Base-by-base conservation (phyloP, 1,140 invertebrate genomes). In the Pseudomyrmex flavicornis region DNA sequence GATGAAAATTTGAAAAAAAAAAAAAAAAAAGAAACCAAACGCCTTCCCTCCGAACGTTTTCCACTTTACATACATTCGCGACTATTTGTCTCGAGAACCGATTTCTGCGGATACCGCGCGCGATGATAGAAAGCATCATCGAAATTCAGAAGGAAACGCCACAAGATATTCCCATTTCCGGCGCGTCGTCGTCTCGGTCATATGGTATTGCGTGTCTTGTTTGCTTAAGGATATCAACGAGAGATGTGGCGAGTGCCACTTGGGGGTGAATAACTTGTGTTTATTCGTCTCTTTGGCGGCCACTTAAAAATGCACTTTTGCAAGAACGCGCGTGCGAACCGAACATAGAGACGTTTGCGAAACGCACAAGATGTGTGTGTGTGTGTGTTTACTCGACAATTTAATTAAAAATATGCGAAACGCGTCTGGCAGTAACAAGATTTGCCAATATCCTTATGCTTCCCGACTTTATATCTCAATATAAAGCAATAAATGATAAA, bases 241-340 rank as follows among this genome's bases (percentile, higher is more conserved):
- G 83, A 88, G 85, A 76, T 91, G 89, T 75, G 87, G 74, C 88
- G 17, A 73, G 9, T 84, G 82, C 85, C 86, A 85, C 88, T 85
- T 89, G 80, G 91, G 35, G 91, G 89, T 93, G 91, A 92, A 93
- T 93, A 93, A 93, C 91, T 93, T 92, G 90, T 90, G 90, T 90
- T 92, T 91, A 92, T 85, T 83, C 91, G 85, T 83, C 76, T 66
- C 74, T 59, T 74, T 20, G 56, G 20, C 48, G 4, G 58, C 48
- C 82, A 73, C 61, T 88, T 88, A 88, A 68, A 77, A 52, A 52
- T 74, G 26, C 76, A 48, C 35, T 84, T 87, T 54, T 26, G 59
- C 20, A 56, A 59, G 35, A 7, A 35, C 0, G 5, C 8, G n/a
- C n/a, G n/a, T 13, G 13, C 20, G 17, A 17, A 59, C 20, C 44